Evolutionary conservation across 2,888 invertebrate genomes (phyloP).

Genomic region (Meghimatium bilineatum): DNA sequence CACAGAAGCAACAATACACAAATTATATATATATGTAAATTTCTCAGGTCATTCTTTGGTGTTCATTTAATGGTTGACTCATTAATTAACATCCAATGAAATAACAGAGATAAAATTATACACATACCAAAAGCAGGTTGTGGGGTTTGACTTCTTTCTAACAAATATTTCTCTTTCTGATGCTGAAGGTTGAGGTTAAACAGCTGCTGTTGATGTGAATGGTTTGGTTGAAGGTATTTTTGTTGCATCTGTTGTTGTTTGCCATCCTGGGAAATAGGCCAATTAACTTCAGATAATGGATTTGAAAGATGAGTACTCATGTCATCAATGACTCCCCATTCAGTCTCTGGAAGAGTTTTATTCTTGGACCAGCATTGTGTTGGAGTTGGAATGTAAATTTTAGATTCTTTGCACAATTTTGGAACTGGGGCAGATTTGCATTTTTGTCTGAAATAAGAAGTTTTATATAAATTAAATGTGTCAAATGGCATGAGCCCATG

Average conservation of each 20-base stretch:
- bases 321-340: constrained; percentile 52
- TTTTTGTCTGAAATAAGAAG: constrained; percentile 25
- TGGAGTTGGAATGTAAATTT: constrained; percentile 63
- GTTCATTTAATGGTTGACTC: too few species aligned
- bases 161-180: constrained; percentile 22
- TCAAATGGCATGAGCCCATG: too few species aligned
- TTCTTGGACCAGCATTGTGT: constrained; percentile 64
- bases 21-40: too few species aligned
- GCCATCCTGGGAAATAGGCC: constrained; percentile 47
- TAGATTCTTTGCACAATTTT: constrained; percentile 60
- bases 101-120: background rate
- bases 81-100: background rate
- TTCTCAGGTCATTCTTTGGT: too few species aligned
- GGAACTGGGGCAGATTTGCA: constrained; percentile 62
- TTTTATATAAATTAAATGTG: background rate
- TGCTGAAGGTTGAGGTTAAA: constrained; percentile 34
- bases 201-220: background rate
- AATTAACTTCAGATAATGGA: constrained; percentile 32
- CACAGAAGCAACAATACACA: too few species aligned
- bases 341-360: constrained; percentile 58
- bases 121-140: constrained; percentile 30
- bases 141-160: background rate
- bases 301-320: background rate
- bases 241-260: constrained; percentile 33
- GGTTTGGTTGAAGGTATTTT: constrained; percentile 12